Evolutionary conservation across 2,113 vertebrate genomes (phyloP).

Genomic region (Polypterus bichir): DNA sequence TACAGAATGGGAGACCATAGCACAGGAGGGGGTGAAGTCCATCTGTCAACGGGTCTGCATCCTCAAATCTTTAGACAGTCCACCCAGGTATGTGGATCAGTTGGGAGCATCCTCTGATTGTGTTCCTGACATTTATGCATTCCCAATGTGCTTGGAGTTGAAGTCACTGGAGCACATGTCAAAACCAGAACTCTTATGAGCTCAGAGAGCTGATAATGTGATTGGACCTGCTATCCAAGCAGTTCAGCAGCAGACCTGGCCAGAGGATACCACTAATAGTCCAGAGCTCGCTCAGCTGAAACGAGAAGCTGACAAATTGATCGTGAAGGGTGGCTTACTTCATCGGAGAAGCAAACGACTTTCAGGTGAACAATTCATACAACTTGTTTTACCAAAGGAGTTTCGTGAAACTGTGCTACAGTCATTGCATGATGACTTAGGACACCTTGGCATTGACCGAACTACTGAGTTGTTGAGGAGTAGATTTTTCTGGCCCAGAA

Average conservation of each 20-base stretch:
- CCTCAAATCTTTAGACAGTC: neutral
- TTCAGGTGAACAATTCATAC: neutral
- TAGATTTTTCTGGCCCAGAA: conserved; percentile 5
- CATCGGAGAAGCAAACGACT: neutral
- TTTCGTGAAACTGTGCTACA: neutral
- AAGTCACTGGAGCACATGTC: neutral
- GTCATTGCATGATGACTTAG: neutral
- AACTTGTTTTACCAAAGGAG: neutral
- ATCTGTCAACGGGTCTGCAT: neutral
- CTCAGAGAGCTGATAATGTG: neutral
- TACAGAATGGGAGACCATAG: neutral
- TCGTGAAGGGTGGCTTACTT: neutral
- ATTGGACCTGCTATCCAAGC: too few relatives aligned
- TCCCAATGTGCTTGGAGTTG: neutral
- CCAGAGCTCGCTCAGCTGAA: neutral
- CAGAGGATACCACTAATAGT: neutral
- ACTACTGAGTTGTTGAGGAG: neutral
- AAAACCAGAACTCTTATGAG: neutral
- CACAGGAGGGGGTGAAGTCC: neutral
- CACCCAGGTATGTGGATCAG: neutral
- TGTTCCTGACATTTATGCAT: conserved; percentile 1
- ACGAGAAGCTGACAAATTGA: neutral
- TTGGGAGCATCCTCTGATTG: neutral
- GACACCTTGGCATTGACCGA: neutral
- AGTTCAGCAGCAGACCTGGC: too few relatives aligned